Percentiles rank a stretch among this genome's conserved stretches.
Conservation (phyloP, 1,140 invertebrate genomes). For the Diplogasteroides magnus region DNA sequence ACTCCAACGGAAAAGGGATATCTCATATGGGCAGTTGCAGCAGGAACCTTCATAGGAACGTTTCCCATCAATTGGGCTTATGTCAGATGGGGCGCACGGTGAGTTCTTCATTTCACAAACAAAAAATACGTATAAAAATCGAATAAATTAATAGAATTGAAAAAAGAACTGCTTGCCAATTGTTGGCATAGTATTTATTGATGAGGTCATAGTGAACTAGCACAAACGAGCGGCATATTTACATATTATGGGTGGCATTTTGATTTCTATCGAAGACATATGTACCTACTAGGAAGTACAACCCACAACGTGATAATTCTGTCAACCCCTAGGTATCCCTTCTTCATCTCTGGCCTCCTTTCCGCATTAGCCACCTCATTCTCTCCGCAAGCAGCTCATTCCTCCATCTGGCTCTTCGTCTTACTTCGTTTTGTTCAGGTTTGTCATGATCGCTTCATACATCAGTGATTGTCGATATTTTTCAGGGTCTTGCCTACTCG, state of each 20-base stretch:
- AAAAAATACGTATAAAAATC: too few species aligned
- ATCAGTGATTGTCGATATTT: background rate
- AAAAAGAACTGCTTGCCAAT: too few species aligned
- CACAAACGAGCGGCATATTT: background rate
- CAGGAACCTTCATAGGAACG: conserved; percentile 24
- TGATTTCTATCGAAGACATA: too few species aligned
- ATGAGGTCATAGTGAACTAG: too few species aligned
- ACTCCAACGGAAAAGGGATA: conserved; percentile 19
- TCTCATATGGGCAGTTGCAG: conserved; percentile 26
- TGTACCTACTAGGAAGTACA: background rate
- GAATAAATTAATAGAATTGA: too few species aligned
- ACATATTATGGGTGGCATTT: too few species aligned
- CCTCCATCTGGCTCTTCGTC: conserved; percentile 3
- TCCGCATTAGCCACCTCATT: conserved; percentile 21
- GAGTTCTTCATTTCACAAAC: too few species aligned
- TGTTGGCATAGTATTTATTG: too few species aligned
- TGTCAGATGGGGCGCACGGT: conserved; percentile 25
- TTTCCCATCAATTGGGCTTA: conserved; percentile 22
- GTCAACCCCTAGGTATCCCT: conserved; percentile 9
- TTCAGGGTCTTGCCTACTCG: conserved; percentile 28
- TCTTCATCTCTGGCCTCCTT: conserved; percentile 25
- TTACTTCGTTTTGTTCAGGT: conserved; percentile 25
- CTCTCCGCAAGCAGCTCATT: conserved; percentile 20
- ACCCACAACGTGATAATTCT: background rate
- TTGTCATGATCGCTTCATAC: background rate